Conservation (phyloP, 1,140 invertebrate genomes). For the Pygmarrhopalites habei region DNA sequence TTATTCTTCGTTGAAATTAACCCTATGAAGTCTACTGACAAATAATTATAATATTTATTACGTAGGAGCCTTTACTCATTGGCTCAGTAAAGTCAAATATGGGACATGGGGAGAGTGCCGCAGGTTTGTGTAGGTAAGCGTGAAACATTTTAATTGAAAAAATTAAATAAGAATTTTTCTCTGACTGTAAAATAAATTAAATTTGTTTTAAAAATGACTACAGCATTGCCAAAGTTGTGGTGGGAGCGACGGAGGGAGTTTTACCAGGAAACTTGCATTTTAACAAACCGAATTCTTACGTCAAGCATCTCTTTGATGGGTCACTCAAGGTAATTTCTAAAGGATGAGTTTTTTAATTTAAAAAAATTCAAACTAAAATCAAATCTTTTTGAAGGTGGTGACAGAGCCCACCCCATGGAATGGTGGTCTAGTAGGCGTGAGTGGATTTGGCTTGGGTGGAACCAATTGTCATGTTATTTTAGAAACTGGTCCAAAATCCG, state of each 20-base stretch:
- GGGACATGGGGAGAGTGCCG: constrained; percentile 85
- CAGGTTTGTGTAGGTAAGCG: constrained; percentile 72
- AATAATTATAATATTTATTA: too few species aligned
- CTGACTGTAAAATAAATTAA: too few species aligned
- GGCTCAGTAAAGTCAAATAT: constrained; percentile 91
- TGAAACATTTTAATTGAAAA: too few species aligned
- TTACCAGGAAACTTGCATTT: constrained; percentile 57
- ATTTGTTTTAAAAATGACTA: too few species aligned
- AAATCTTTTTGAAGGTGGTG: constrained; percentile 54
- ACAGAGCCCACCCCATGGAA: constrained; percentile 67
- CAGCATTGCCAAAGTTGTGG: constrained; percentile 69
- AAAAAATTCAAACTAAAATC: constrained; percentile 7
- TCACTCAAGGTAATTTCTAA: constrained; percentile 47
- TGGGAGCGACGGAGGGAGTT: constrained; percentile 48
- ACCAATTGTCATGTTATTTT: constrained; percentile 88
- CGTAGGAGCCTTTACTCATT: constrained; percentile 68
- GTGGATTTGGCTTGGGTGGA: constrained; percentile 95
- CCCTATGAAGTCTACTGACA: too few species aligned
- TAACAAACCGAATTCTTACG: constrained; percentile 53
- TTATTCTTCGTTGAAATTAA: too few species aligned
- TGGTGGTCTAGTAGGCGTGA: constrained; percentile 77
- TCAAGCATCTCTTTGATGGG: constrained; percentile 59
- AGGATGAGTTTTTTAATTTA: neutral
- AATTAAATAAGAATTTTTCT: too few species aligned
- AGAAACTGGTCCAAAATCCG: constrained; percentile 57